A percentile compares a stretch with the other conserved stretches of the same genome.
These are phyloP conservation scores for Spongia lamella DNA, from an alignment of 37 sponge, comb jelly and placozoan genomes.

Conservation along the genomic window DNA sequence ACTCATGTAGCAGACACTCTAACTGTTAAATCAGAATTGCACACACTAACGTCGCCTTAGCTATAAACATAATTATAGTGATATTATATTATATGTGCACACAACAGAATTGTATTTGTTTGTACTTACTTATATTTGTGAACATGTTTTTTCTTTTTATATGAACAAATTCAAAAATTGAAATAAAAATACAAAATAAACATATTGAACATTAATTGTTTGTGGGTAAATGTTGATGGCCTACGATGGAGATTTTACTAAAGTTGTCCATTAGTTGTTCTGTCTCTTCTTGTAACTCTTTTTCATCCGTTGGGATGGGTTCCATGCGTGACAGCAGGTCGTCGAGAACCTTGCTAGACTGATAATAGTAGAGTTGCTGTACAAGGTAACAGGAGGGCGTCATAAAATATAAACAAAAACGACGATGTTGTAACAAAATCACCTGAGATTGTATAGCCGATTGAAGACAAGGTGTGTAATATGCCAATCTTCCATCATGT, in stretches of 20 bases:
- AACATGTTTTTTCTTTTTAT: no score
- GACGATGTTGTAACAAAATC: background rate
- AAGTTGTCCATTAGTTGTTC: constrained; percentile 30
- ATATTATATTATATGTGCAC: no score
- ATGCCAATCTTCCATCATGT: constrained; percentile 46
- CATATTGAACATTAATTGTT: no score
- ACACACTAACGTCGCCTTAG: background rate
- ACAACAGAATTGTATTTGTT: no score
- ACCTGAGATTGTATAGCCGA: constrained; percentile 64
- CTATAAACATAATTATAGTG: no score
- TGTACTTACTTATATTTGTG: no score
- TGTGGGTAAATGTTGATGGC: background rate
- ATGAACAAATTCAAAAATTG: no score
- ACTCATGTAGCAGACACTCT: background rate
- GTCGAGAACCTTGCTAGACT: constrained; percentile 15
- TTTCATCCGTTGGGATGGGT: constrained; percentile 1
- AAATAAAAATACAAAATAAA: no score
- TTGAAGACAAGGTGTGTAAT: constrained; percentile 58
- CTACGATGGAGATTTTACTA: constrained; percentile 49
- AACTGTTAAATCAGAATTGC: background rate
- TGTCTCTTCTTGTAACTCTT: constrained; percentile 17
- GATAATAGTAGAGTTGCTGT: constrained; percentile 56
- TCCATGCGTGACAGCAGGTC: background rate
- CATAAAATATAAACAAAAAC: background rate
- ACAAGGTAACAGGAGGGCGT: background rate